Conservation (phyloP, 1,140 invertebrate species). For the Arctopsyche grandis region DNA sequence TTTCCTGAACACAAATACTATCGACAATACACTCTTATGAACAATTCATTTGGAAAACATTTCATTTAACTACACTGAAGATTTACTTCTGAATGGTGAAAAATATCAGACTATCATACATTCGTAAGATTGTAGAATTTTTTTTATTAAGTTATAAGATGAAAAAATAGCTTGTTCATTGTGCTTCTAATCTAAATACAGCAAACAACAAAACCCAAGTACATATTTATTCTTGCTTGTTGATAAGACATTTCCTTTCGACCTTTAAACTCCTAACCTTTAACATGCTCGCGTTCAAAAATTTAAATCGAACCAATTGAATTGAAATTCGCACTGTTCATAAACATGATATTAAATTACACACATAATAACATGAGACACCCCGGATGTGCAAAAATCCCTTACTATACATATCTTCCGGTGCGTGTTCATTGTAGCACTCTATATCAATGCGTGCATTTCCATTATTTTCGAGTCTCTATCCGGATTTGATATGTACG, state of each 20-base stretch:
- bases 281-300: too few species aligned
- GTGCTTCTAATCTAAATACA: not conserved
- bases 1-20: too few species aligned
- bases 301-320: too few species aligned
- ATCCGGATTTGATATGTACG: constrained; percentile 6
- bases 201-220: not conserved
- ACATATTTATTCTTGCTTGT: not conserved
- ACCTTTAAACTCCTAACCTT: too few species aligned
- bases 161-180: too few species aligned
- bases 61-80: too few species aligned
- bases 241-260: not conserved
- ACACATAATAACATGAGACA: constrained; percentile 18
- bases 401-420: constrained; percentile 37
- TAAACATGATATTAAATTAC: not conserved
- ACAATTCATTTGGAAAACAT: too few species aligned
- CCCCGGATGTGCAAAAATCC: constrained; percentile 26
- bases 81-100: too few species aligned
- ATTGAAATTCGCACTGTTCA: not conserved
- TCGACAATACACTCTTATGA: too few species aligned
- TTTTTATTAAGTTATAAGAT: too few species aligned
- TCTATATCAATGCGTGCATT: not conserved
- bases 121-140: too few species aligned
- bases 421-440: constrained; percentile 18
- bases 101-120: too few species aligned
- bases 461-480: constrained; percentile 9